These are phyloP conservation scores for Aproaerema taeniolella DNA, from an alignment of 2,888 invertebrate species.

Conservation along the genomic window DNA sequence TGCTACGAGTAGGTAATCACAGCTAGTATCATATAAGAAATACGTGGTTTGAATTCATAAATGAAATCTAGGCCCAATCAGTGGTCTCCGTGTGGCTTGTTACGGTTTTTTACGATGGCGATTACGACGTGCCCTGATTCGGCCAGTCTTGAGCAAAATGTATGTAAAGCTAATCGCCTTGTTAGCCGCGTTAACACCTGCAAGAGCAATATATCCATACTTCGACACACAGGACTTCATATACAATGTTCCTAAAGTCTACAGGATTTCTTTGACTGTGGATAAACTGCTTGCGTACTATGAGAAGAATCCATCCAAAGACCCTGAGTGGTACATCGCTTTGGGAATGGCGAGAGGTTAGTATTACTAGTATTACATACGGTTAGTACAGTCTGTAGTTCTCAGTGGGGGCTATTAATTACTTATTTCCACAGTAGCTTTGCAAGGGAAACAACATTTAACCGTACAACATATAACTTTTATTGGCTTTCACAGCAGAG, in stretches of 20 bases:
- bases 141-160: constrained; percentile 51
- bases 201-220: constrained; percentile 58
- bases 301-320: constrained; percentile 66
- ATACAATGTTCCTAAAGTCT: constrained; percentile 70
- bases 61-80: constrained; percentile 17
- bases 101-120: constrained; percentile 31
- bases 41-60: too few relatives aligned
- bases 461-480: too few relatives aligned
- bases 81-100: constrained; percentile 36
- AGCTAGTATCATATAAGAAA: too few relatives aligned
- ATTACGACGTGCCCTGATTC: constrained; percentile 31
- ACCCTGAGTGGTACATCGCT: constrained; percentile 66
- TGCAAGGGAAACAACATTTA: too few relatives aligned
- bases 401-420: too few relatives aligned
- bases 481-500: too few relatives aligned
- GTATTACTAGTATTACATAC: background rate
- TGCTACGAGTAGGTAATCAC: too few relatives aligned
- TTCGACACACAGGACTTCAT: constrained; percentile 71
- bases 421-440: too few relatives aligned
- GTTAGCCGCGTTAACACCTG: constrained; percentile 28
- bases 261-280: constrained; percentile 57
- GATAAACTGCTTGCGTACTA: constrained; percentile 62
- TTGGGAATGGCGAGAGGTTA: constrained; percentile 62
- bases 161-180: constrained; percentile 41
- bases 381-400: too few relatives aligned